A percentile compares a stretch with the other conserved stretches of the same genome.
These are phyloP conservation scores for Pseudomyrmex gracilis DNA, from an alignment of 1,140 invertebrate species.

Conservation along the genomic window DNA sequence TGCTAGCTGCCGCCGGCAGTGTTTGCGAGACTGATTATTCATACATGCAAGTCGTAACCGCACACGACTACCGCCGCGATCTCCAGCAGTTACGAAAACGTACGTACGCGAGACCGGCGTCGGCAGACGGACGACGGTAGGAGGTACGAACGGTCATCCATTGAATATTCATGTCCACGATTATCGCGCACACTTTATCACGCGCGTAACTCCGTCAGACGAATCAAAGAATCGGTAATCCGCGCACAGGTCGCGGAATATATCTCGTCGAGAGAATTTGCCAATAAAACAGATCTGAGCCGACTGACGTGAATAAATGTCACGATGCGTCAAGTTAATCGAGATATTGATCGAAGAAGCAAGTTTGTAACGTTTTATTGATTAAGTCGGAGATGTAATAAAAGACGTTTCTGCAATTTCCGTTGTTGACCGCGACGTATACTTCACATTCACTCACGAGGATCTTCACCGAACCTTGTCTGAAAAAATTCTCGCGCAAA, in stretches of 20 bases:
- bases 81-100: not conserved
- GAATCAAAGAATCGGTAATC: slow-evolving; percentile 27
- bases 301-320: slow-evolving; percentile 29
- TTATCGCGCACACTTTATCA: slow-evolving; percentile 23
- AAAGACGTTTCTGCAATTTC: not conserved
- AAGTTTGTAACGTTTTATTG: slow-evolving; percentile 16
- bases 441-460: slow-evolving; percentile 7
- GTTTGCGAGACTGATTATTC: not conserved
- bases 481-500: slow-evolving; percentile 3
- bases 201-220: not conserved
- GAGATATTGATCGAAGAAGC: not conserved
- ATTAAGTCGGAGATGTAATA: not conserved
- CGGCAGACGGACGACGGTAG: not conserved
- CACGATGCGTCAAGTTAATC: not conserved
- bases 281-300: not conserved
- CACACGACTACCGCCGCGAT: not conserved
- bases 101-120: not conserved
- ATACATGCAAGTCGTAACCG: not conserved
- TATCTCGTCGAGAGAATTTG: not conserved
- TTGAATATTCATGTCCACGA: slow-evolving; percentile 39
- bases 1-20: no score
- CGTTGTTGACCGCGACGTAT: not conserved
- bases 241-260: not conserved
- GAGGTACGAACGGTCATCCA: not conserved
- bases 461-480: slow-evolving; percentile 21